Evolutionary conservation across 2,888 invertebrate species (phyloP).

Genomic region (Heliconius sara): DNA sequence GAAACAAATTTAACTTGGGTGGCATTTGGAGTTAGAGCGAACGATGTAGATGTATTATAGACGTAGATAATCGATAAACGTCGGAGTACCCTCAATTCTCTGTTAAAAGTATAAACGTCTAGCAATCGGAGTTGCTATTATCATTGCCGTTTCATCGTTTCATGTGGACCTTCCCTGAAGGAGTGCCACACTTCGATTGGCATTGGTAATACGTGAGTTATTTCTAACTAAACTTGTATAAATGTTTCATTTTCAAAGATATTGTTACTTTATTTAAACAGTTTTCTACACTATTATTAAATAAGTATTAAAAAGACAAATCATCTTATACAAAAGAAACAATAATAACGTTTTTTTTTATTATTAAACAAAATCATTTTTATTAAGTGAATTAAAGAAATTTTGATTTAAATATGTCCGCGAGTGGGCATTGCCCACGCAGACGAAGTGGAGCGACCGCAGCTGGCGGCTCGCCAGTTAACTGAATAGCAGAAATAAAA

Average conservation of each 20-base stretch:
- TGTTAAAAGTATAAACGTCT: slow-evolving; percentile 56
- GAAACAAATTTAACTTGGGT: slow-evolving; percentile 70
- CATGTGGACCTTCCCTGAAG: slow-evolving; percentile 49
- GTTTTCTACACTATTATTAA: neutral
- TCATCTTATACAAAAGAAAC: neutral
- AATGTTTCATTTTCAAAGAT: neutral
- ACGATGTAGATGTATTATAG: slow-evolving; percentile 11
- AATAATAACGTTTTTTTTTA: neutral
- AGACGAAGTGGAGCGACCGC: slow-evolving; percentile 67
- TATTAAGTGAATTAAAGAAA: slow-evolving; percentile 45
- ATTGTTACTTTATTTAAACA: neutral
- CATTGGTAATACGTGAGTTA: slow-evolving; percentile 11
- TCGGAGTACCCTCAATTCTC: slow-evolving; percentile 57
- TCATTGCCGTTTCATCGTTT: slow-evolving; percentile 47
- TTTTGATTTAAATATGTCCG: slow-evolving; percentile 49
- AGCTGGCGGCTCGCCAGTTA: slow-evolving; percentile 76
- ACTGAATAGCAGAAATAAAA: slow-evolving; percentile 79
- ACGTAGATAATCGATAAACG: slow-evolving; percentile 60
- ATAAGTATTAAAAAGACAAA: neutral
- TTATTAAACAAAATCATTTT: neutral
- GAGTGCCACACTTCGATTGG: slow-evolving; percentile 34
- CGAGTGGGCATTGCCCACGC: slow-evolving; percentile 72
- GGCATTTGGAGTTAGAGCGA: slow-evolving; percentile 68
- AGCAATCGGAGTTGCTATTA: slow-evolving; percentile 53
- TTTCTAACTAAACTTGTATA: neutral